phyloP scores from a whole-genome alignment of 2,113 vertebrate genomes.

The Chinchilla lanigera region DNA sequence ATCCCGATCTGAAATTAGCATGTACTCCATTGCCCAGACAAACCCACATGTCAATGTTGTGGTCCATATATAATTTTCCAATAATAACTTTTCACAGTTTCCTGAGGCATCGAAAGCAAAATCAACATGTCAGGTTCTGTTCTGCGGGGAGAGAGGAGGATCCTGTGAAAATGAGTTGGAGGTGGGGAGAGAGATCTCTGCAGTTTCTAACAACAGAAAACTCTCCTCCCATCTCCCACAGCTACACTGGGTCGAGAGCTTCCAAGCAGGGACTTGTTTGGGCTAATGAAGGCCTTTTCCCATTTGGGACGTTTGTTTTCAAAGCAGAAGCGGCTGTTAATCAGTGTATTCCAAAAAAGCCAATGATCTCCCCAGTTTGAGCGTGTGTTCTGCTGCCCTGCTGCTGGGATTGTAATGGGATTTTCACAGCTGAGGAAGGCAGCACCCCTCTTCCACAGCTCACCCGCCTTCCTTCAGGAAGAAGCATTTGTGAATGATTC shows the following conservation, averaged over 20 bases:
- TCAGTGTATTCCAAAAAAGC: slow-evolving; percentile 59
- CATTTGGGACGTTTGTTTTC: slow-evolving; percentile 50
- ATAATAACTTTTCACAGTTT: slow-evolving; percentile 78
- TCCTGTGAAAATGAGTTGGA: slow-evolving; percentile 60
- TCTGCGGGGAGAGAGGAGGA: slow-evolving; percentile 56
- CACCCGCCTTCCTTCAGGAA: slow-evolving; percentile 50
- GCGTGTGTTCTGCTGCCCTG: neutral
- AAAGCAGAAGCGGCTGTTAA: slow-evolving; percentile 49
- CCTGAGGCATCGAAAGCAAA: neutral
- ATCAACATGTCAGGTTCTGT: slow-evolving; percentile 67
- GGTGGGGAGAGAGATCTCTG: neutral
- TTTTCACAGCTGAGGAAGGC: slow-evolving; percentile 75
- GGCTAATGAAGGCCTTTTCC: slow-evolving; percentile 64
- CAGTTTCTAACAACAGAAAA: slow-evolving; percentile 15
- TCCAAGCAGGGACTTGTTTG: slow-evolving; percentile 66
- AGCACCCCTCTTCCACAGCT: slow-evolving; percentile 25
- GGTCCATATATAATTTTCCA: slow-evolving; percentile 71
- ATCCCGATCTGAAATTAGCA: neutral
- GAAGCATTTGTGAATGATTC: slow-evolving; percentile 80
- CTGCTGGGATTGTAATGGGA: slow-evolving; percentile 70
- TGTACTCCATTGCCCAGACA: neutral
- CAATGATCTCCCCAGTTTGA: neutral
- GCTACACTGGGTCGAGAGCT: neutral
- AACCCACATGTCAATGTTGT: neutral
- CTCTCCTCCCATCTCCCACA: neutral